Base-by-base conservation (phyloP, 1,140 invertebrate species). In the Aphidius gifuensis region DNA sequence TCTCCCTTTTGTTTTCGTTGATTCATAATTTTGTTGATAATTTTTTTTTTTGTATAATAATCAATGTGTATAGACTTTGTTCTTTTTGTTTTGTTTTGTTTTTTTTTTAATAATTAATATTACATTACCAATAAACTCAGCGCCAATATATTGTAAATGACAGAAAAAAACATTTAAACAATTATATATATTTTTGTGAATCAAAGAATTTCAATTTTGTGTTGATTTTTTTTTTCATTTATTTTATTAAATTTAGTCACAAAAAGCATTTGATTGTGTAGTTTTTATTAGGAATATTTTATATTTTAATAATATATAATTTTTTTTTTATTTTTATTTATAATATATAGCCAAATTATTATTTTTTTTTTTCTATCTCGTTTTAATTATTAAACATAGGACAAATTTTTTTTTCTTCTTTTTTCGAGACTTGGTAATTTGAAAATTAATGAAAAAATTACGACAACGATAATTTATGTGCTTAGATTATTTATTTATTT, bases 241-340 rank as follows among this genome's bases (percentile, higher is more conserved):
- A n/a, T 16, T 39, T 49, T 39, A 54, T 54, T 51, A 46, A 56
- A 43, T 62, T 50, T 51, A 60, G 58, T 77, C 72, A 77, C 75
- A 77, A 75, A 74, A 79, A 80, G 76, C 75, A 70, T 79, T 74
- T 73, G 23, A 32, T 32, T 32, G 76, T 74, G 71, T 79, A 16
- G 71, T 79, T 71, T 78, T 78, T 77, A 76, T 79, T 78, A 77
- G 68, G 76, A 79, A 70, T 79, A 78, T 75, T 76, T 80, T 71
- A 78, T 74, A 79, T 75, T 78, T 74, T 80, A 76, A 66, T 73
- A 78, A 75, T 77, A 60, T 49, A 55, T 38, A 44, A 58, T 51
- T 42, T 60, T 60, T 40, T 16, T 16, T 16, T 16, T 16, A 16
- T 16, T 16, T 16, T 16, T 51, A 11, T 16, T 50, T 49, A 21